These are phyloP conservation scores for Sympetrum striolatum DNA, from an alignment of 2,888 invertebrate genomes.

Conservation along the genomic window DNA sequence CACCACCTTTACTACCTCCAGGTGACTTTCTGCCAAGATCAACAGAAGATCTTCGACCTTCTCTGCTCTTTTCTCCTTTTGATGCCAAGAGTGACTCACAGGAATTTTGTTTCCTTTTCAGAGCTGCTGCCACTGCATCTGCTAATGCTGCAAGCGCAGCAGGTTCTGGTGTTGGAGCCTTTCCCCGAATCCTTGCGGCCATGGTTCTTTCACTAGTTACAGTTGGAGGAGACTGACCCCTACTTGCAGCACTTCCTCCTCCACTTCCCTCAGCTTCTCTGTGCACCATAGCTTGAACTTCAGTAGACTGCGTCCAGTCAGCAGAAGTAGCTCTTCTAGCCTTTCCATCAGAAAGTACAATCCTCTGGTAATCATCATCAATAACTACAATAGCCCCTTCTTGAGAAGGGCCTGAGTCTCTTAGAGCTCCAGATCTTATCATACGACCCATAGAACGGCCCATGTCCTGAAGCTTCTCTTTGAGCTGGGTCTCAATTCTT, in stretches of 20 bases:
- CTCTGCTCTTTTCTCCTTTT: slow-evolving; percentile 50
- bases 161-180: slow-evolving; percentile 52
- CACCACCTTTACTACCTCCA: slow-evolving; percentile 57
- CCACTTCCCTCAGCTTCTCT: slow-evolving; percentile 56
- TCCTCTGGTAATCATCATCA: slow-evolving; percentile 65
- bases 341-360: slow-evolving; percentile 60
- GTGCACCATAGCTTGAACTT: slow-evolving; percentile 63
- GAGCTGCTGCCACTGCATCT: slow-evolving; percentile 52
- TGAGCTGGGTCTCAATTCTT: slow-evolving; percentile 58
- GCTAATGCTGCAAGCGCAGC: slow-evolving; percentile 46
- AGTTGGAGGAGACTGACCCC: background rate
- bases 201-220: slow-evolving; percentile 28
- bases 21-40: slow-evolving; percentile 60
- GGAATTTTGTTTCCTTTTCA: slow-evolving; percentile 58
- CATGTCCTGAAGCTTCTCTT: slow-evolving; percentile 56
- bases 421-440: slow-evolving; percentile 31
- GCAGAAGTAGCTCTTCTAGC: slow-evolving; percentile 61
- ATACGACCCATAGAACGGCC: slow-evolving; percentile 46
- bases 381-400: slow-evolving; percentile 50
- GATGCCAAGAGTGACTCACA: slow-evolving; percentile 62
- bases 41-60: slow-evolving; percentile 45
- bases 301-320: slow-evolving; percentile 48
- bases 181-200: slow-evolving; percentile 19
- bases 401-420: slow-evolving; percentile 10
- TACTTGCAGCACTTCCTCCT: slow-evolving; percentile 1